Evolutionary conservation across 2,888 invertebrate genomes (phyloP).

Genomic region (Drosophila koepferae): DNA sequence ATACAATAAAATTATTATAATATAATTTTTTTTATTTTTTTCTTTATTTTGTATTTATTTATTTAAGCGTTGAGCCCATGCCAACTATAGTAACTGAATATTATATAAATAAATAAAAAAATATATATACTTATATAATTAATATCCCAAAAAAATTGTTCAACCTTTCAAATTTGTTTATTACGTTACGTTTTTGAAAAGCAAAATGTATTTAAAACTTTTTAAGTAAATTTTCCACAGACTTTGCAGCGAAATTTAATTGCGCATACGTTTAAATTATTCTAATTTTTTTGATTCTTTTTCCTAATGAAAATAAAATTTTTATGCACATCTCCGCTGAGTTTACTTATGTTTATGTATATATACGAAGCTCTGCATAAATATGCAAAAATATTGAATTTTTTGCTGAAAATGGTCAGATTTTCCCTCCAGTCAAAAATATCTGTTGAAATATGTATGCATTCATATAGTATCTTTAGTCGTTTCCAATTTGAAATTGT

Average conservation of each 20-base stretch:
- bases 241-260: neutral
- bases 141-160: neutral
- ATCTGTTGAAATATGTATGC: neutral
- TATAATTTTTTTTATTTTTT: too few relatives aligned
- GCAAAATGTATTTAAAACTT: neutral
- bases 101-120: too few relatives aligned
- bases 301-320: constrained; percentile 2
- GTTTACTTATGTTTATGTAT: neutral
- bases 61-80: too few relatives aligned
- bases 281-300: neutral
- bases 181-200: too few relatives aligned
- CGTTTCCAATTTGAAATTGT: too few relatives aligned
- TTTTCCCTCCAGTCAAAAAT: too few relatives aligned
- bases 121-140: neutral
- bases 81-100: too few relatives aligned
- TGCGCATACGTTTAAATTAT: neutral
- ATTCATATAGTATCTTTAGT: too few relatives aligned
- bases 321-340: neutral
- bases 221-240: neutral
- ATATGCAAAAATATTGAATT: neutral
- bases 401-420: too few relatives aligned
- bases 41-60: too few relatives aligned
- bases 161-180: neutral
- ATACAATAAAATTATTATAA: too few relatives aligned
- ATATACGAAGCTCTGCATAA: neutral